These are phyloP conservation scores for Sphyrna mokarran DNA, from an alignment of 2,113 vertebrate genomes.

Conservation along the genomic window DNA sequence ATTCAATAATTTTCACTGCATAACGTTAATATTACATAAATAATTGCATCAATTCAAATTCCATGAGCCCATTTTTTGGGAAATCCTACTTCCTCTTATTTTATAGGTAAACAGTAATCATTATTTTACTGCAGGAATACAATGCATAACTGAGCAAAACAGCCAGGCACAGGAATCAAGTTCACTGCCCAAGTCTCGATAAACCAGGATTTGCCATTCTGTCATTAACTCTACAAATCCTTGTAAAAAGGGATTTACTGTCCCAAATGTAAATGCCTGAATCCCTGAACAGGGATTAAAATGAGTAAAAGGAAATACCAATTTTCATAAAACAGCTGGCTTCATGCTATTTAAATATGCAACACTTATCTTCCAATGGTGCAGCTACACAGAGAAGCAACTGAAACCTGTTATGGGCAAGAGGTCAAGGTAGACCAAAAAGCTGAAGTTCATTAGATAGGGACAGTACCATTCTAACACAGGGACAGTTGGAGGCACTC, in stretches of 20 bases:
- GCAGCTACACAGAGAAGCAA: not conserved
- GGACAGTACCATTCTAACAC: not conserved
- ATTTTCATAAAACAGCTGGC: slow-evolving; percentile 1
- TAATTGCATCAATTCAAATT: not conserved
- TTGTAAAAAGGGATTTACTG: slow-evolving; percentile 8
- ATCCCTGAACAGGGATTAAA: slow-evolving; percentile 8
- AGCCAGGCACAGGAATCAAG: not conserved
- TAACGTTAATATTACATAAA: not conserved
- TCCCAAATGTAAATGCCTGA: not conserved
- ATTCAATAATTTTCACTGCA: not conserved
- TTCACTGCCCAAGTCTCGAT: not conserved
- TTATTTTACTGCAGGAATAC: not conserved
- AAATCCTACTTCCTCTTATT: not conserved
- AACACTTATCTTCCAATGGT: not conserved
- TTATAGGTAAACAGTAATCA: not conserved
- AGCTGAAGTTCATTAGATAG: not conserved
- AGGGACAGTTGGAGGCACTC: not conserved
- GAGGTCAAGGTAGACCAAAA: not conserved
- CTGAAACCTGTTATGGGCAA: not conserved
- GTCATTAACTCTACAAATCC: not conserved
- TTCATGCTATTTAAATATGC: not conserved
- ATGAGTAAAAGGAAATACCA: slow-evolving; percentile 8
- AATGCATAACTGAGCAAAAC: not conserved
- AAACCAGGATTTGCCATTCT: not conserved
- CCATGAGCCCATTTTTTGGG: not conserved